phyloP scores from a whole-genome alignment of 2,888 invertebrate genomes.

The Hybos culiciformis region DNA sequence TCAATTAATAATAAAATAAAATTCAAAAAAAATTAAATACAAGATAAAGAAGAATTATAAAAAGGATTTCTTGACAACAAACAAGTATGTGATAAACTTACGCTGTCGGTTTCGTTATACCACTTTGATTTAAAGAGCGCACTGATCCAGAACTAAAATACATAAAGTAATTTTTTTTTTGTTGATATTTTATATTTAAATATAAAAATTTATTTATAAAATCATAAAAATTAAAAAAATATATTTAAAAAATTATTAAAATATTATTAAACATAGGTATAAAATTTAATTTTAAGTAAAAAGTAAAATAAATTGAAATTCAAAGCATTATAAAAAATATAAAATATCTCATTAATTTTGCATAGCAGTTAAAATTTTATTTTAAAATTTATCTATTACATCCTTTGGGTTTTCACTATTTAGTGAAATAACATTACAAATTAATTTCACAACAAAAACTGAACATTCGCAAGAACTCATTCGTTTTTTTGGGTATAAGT shows the following conservation, averaged over 20 bases:
- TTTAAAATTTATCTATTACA: too few relatives aligned
- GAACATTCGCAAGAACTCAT: too few relatives aligned
- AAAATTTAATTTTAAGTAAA: not conserved
- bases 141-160: conserved; percentile 16
- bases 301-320: too few relatives aligned
- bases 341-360: too few relatives aligned
- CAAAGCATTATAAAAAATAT: too few relatives aligned
- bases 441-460: too few relatives aligned
- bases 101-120: conserved; percentile 34
- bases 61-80: not conserved
- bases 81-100: conserved; percentile 24
- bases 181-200: not conserved
- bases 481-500: too few relatives aligned
- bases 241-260: not conserved
- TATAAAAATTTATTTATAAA: not conserved
- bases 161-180: not conserved
- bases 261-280: not conserved
- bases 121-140: conserved; percentile 22
- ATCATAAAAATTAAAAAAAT: not conserved
- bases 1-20: not conserved
- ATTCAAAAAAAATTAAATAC: too few relatives aligned
- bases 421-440: too few relatives aligned
- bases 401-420: too few relatives aligned
- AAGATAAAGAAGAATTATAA: not conserved
- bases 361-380: too few relatives aligned